phyloP scores from a whole-genome alignment of 2,113 vertebrate genomes.

The Bagarius yarrelli region DNA sequence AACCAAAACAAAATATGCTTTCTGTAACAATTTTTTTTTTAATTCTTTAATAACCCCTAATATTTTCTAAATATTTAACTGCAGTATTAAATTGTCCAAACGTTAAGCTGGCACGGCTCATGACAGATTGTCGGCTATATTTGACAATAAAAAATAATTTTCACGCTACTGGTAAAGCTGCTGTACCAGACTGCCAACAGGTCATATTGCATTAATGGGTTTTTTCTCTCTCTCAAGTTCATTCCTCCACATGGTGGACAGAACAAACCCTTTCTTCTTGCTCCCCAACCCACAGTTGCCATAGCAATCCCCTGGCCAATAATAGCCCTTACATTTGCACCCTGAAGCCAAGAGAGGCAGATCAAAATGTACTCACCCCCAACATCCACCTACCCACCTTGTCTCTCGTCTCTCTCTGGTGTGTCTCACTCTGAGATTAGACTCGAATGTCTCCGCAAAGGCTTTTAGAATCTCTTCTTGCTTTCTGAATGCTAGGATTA shows the following conservation, averaged over 20 bases:
- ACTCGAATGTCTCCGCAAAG: slow-evolving; percentile 3
- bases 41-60: background rate
- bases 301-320: slow-evolving; percentile 55
- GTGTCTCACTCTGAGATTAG: slow-evolving; percentile 18
- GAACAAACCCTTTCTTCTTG: slow-evolving; percentile 31
- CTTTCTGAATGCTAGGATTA: background rate
- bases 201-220: slow-evolving; percentile 25
- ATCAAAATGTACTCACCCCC: slow-evolving; percentile 31
- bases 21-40: background rate
- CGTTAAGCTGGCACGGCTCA: background rate
- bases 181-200: background rate
- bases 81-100: background rate
- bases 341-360: slow-evolving; percentile 44
- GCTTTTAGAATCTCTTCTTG: slow-evolving; percentile 4
- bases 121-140: background rate
- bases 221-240: slow-evolving; percentile 22
- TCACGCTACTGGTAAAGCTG: background rate
- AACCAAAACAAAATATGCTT: background rate
- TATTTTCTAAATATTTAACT: background rate
- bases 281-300: slow-evolving; percentile 47
- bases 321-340: slow-evolving; percentile 49
- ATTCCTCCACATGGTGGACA: slow-evolving; percentile 39
- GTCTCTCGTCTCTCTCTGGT: background rate
- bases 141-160: background rate
- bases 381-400: background rate